Evolutionary conservation across 1,140 invertebrate species (phyloP), one percentile per base, ranked within the genome.

Genomic region (Ceratoteleas bidentatus): DNA sequence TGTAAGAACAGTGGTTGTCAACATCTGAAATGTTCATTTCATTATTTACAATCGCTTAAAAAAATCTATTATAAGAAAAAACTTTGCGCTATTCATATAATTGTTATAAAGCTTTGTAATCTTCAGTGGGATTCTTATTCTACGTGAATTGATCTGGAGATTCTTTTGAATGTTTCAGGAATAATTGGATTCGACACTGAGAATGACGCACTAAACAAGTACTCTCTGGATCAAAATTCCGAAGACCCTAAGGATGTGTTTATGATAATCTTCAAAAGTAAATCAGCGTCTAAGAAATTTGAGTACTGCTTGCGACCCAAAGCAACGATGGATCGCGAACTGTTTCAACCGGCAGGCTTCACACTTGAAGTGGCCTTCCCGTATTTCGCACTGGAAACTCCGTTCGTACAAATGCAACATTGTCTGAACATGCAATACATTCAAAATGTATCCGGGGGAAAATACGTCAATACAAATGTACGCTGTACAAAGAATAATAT

Each of bases 391-490:
- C 16, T 58, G 6, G 10, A 61, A 3, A 64, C 72, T 16, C 86
- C 87, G 24, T 84, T 90, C 73, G 38, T 87, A 9, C 88, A 85
- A 77, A 38, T 89, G 14, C 90, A 91, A 77, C 81, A 88, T 34
- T 92, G 90, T 61, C 40, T 90, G 6, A 88, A 90, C 58, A 77
- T 86, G 83, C 43, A 76, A 15, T 86, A 88, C 14, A 88, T 92
- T 47, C 81, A 88, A 10, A 36, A 62, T 10, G 68, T 47, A 73
- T 43, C 64, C 36, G 16, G 50, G 50, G 47, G 81, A 43, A 36
- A 76, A 69, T 24, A 2, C 24, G 24, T 24, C 1, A 50, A 84
- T 13, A 54, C 68, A 33, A 53, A 86, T 60, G 85, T 88, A 83
- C 52, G 52, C 14, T 24, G 45, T 24, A 24, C 4, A 24, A 24